Percentiles rank a stretch among this genome's conserved stretches.
phyloP scores from a whole-genome alignment of 1,140 invertebrate species.

The Antheraea pernyi region DNA sequence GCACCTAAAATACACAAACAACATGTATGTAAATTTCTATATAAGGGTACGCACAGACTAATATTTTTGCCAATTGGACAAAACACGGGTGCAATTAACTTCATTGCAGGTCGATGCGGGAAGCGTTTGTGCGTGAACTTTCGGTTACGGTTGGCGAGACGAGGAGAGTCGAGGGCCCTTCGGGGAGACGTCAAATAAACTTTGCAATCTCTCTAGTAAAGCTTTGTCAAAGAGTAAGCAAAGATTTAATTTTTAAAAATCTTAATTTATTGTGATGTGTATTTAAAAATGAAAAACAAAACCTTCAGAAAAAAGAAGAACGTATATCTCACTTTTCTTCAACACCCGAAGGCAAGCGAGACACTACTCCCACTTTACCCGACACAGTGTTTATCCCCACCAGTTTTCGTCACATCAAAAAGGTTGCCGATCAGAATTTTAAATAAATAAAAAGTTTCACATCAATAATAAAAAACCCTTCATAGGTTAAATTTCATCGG shows the following conservation, averaged over 20 bases:
- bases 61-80: slow-evolving; percentile 19
- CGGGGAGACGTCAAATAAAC: slow-evolving; percentile 52
- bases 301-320: too few relatives aligned
- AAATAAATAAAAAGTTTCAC: too few relatives aligned
- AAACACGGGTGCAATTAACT: slow-evolving; percentile 37
- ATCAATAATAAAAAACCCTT: too few relatives aligned
- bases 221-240: slow-evolving; percentile 28
- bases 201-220: slow-evolving; percentile 46
- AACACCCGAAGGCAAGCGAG: too few relatives aligned
- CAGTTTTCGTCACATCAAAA: too few relatives aligned
- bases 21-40: not conserved
- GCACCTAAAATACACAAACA: not conserved
- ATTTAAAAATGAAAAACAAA: too few relatives aligned
- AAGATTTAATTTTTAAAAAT: not conserved
- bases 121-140: slow-evolving; percentile 40
- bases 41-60: not conserved
- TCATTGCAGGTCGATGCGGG: slow-evolving; percentile 38
- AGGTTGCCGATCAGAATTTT: too few relatives aligned
- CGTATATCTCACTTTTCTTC: too few relatives aligned
- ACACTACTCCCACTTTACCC: too few relatives aligned
- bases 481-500: too few relatives aligned
- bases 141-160: slow-evolving; percentile 19
- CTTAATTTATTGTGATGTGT: not conserved
- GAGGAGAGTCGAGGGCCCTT: slow-evolving; percentile 30
- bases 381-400: too few relatives aligned